Evolutionary conservation across 2,113 vertebrate species (phyloP).

Genomic region (Ovis canadensis): DNA sequence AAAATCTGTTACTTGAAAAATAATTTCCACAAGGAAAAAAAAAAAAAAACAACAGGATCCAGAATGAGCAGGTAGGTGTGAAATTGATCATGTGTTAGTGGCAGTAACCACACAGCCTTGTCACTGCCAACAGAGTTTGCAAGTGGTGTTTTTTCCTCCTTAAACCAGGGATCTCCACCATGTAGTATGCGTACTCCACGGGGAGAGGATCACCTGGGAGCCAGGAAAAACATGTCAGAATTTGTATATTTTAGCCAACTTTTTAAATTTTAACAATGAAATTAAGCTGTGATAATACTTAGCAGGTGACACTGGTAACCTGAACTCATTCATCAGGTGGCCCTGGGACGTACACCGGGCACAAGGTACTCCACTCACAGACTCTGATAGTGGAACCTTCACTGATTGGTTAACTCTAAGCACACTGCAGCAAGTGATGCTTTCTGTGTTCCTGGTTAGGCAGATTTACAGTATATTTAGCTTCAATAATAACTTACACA

Average conservation of each 20-base stretch:
- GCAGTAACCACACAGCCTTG: background rate
- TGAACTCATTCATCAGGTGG: background rate
- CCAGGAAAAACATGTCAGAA: background rate
- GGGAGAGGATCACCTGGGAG: background rate
- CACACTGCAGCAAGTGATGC: accelerated
- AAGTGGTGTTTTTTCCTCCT: background rate
- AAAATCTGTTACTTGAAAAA: background rate
- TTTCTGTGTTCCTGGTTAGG: background rate
- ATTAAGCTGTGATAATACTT: background rate
- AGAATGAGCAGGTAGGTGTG: background rate
- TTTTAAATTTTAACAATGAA: background rate
- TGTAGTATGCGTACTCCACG: accelerated
- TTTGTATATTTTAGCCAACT: background rate
- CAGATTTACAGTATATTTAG: background rate
- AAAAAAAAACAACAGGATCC: background rate
- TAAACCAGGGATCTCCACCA: background rate
- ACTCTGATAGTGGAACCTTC: accelerated
- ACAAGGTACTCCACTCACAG: accelerated
- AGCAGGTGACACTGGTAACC: no score
- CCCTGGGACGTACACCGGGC: accelerated
- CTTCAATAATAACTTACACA: background rate
- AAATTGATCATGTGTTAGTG: background rate
- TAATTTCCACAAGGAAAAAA: background rate
- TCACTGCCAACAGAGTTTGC: background rate
- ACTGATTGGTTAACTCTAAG: background rate